Percentiles rank a stretch among this genome's conserved stretches.
Conservation (phyloP, 2,888 invertebrate species). For the Deilephila elpenor region DNA sequence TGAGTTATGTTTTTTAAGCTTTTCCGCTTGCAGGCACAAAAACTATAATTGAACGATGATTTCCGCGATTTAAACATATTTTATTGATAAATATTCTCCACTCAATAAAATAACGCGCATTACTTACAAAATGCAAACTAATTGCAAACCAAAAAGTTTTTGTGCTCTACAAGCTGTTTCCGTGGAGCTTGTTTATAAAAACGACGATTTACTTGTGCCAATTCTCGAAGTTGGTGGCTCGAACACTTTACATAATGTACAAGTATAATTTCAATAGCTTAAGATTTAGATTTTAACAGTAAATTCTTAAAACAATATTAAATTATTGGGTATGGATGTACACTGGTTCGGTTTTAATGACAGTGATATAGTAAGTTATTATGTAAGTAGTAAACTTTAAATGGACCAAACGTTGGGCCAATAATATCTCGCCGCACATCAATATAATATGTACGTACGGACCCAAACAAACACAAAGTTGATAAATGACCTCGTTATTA, state of each 20-base stretch:
- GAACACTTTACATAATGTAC: too few relatives aligned
- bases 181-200: not conserved
- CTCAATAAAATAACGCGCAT: not conserved
- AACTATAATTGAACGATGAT: not conserved
- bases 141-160: constrained; percentile 4
- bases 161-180: constrained; percentile 3
- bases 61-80: constrained; percentile 14
- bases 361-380: not conserved
- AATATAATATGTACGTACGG: constrained; percentile 56
- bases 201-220: too few relatives aligned
- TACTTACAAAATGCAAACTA: not conserved
- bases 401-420: not conserved
- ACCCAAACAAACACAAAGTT: constrained; percentile 78
- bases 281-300: too few relatives aligned
- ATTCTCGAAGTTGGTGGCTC: too few relatives aligned
- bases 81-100: not conserved
- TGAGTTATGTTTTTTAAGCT: not conserved
- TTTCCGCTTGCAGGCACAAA: not conserved
- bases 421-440: constrained; percentile 36
- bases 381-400: not conserved
- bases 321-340: not conserved
- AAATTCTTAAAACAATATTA: not conserved
- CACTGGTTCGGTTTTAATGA: not conserved
- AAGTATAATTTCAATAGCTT: too few relatives aligned
- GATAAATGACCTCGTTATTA: constrained; percentile 83